Evolutionary conservation across 2,113 vertebrate genomes (phyloP), one percentile per base, ranked within the genome.

Genomic region (Egretta garzetta): DNA sequence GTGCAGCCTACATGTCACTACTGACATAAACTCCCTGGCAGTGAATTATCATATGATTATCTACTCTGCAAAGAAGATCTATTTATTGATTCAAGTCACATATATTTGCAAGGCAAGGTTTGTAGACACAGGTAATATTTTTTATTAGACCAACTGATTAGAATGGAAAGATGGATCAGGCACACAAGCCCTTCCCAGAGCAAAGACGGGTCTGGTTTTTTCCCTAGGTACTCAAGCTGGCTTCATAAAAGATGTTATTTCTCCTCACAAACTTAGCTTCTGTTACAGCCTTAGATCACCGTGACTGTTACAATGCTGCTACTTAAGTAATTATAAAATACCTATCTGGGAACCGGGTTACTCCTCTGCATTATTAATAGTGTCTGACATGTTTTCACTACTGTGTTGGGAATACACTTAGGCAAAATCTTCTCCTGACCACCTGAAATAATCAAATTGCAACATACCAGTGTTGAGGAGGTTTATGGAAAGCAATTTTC

Each of bases 61-160:
- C 35, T 88, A 59, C 83, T 86, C 88, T 93, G 83, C 71, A 89
- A 96, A 79, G 88, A 74, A 93, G 77, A 87, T 79, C 67, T 84
- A 24, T 88, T 96, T 95, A 86, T 79, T 77, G 86, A 93, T 96
- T 94, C 86, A 72, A 88, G 77, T 83, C 90, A 96, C 87, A 82
- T 86, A 35, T 59, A 77, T 94, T 94, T 94, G 77, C 53, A 86
- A 94, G 87, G 74, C 74, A 94, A 85, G 81, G 67, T 90, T 92
- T 93, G 79, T 88, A 90, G 95, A 92, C 85, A 86, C 24, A 76
- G 53, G 71, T 90, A 93, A 58, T 94, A 90, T 91, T 95, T 95
- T 95, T 91, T 95, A 76, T 94, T 76, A 95, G 90, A 70, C 71
- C 62, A 73, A 33, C 81, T 91, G 96, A 88, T 95, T 93, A 94